Evolutionary conservation across 2,888 invertebrate species (phyloP), one percentile per base, ranked within the genome.

Genomic region (Hipparchia sbordonii): DNA sequence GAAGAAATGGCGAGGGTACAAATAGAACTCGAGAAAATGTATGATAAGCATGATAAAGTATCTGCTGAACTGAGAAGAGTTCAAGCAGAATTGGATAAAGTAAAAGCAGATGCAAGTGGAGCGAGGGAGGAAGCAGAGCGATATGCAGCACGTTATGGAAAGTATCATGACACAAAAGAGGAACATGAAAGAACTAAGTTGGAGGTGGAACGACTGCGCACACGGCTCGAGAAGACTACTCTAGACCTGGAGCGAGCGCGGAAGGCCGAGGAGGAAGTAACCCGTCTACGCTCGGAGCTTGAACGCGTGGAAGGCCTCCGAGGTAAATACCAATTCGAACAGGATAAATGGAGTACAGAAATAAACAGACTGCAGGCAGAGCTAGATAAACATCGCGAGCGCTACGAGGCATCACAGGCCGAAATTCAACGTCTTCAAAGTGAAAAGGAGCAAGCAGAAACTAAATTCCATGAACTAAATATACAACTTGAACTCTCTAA

Each of bases 1-100:
- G 98, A 98, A 85, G 98, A 98, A 90, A 95, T 97, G 80, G 96
- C 97, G 0, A 95, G 98, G 81, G 95, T 98, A 81, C 97, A 98
- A 84, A 94, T 97, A 69, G 98, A 98, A 90, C 94, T 97, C 62
- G 98, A 98, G 85, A 98, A 98, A 89, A 96, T 97, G 94, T 97
- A 97, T 82, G 98, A 98, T 83, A 98, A 98, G 81, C 97, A 97
- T 83, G 98, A 98, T 80, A 97, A 97, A 85, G 95, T 96, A 72
- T 97, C 98, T 80, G 94, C 96, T 10, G 98, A 98, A 82, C 94
- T 98, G 77, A 95, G 98, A 78, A 96, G 97, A 85, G 95, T 97
- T 9, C 97, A 98, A 83, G 95, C 95, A 0, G 97, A 97, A 80
- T 94, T 96, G 70, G 97, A 96, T 74, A 95, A 96, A 81, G 91